Evolutionary conservation across 2,113 vertebrate species (phyloP).

Genomic region (Henicopernis longicauda): DNA sequence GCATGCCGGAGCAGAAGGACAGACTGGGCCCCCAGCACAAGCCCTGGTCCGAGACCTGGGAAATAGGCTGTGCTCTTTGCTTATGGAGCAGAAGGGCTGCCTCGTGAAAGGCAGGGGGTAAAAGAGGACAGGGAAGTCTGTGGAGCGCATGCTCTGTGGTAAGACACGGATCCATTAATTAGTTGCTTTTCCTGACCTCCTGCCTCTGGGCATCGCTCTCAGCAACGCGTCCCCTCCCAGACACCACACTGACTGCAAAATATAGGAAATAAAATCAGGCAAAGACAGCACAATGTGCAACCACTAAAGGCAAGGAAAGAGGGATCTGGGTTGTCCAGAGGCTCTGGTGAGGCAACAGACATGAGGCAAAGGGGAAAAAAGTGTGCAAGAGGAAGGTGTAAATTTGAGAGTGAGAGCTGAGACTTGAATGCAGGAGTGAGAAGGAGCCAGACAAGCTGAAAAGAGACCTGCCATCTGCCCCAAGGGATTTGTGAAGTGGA

Average conservation of each 20-base stretch:
- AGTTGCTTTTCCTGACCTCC: neutral
- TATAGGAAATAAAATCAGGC: neutral
- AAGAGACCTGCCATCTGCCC: neutral
- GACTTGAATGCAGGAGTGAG: neutral
- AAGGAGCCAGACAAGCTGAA: neutral
- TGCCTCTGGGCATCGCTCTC: neutral
- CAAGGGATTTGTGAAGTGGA: neutral
- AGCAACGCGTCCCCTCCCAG: neutral
- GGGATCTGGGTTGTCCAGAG: neutral
- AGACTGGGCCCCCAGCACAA: neutral
- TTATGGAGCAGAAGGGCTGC: neutral
- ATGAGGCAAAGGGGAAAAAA: neutral
- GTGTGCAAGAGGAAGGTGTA: neutral
- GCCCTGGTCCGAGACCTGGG: neutral
- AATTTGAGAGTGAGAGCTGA: neutral
- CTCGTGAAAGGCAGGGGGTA: neutral
- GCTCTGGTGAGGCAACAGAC: neutral
- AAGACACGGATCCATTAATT: neutral
- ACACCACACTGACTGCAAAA: neutral
- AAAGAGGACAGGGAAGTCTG: neutral
- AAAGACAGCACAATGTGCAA: neutral
- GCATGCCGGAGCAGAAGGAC: neutral
- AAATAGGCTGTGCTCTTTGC: neutral
- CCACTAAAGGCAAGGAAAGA: neutral
- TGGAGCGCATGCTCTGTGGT: accelerated